Evolutionary conservation across 2,797 vertebrate species (phyloP).

Genomic region (Periophthalmus magnuspinnatus): DNA sequence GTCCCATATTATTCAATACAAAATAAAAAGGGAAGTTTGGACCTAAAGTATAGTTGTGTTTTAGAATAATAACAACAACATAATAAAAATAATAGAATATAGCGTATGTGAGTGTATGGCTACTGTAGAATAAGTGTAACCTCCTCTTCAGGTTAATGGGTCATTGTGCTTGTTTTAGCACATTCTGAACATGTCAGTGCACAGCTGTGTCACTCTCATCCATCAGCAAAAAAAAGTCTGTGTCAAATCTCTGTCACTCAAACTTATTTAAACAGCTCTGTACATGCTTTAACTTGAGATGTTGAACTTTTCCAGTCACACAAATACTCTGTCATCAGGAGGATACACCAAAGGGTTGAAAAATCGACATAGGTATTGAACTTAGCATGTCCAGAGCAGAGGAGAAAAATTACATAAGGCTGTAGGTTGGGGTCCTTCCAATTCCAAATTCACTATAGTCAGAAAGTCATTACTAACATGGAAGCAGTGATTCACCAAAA

Average conservation of each 20-base stretch:
- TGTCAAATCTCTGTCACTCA: not conserved
- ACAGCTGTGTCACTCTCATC: not conserved
- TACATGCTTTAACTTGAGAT: not conserved
- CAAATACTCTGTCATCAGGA: not conserved
- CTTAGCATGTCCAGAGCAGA: not conserved
- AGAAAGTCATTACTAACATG: too few species aligned
- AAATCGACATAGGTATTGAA: too few species aligned
- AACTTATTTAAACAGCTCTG: not conserved
- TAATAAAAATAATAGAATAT: too few species aligned
- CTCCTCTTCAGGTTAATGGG: not conserved
- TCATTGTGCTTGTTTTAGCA: constrained; percentile 1
- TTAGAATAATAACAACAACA: too few species aligned
- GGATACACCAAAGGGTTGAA: not conserved
- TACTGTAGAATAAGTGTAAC: not conserved
- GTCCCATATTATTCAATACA: too few species aligned
- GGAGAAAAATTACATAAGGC: not conserved
- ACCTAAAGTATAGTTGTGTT: too few species aligned
- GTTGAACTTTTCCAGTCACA: not conserved
- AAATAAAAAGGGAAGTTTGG: too few species aligned
- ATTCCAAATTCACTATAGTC: too few species aligned
- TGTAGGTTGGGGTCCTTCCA: not conserved
- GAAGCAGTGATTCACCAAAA: too few species aligned
- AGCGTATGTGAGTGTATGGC: not conserved
- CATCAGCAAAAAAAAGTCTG: not conserved
- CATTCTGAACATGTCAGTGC: constrained; percentile 1